phyloP scores from a whole-genome alignment of 1,140 invertebrate species.

The Zaprionus nigranus region DNA sequence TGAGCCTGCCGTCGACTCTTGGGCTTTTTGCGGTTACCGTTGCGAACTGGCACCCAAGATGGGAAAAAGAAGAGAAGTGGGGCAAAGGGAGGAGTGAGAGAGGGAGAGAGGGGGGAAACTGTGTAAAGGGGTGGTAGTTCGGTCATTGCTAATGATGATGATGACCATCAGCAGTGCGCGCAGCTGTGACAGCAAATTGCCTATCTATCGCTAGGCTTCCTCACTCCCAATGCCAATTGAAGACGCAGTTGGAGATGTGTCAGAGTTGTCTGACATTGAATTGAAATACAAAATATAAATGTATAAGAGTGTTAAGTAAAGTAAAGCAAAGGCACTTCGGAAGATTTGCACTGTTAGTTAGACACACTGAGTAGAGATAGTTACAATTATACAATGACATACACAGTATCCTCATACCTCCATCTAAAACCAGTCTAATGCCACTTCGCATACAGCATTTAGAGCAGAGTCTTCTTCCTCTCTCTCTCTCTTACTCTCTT shows the following conservation, averaged over 20 bases:
- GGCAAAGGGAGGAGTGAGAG: neutral
- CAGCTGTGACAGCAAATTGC: constrained; percentile 44
- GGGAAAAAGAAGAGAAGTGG: neutral
- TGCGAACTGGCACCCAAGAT: constrained; percentile 32
- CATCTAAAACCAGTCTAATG: too few relatives aligned
- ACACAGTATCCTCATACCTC: too few relatives aligned
- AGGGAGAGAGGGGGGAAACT: too few relatives aligned
- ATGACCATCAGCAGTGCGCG: constrained; percentile 52
- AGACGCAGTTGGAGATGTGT: neutral
- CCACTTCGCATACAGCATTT: too few relatives aligned
- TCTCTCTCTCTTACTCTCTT: neutral
- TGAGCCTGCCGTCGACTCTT: constrained; percentile 48
- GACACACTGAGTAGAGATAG: too few relatives aligned
- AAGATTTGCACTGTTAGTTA: too few relatives aligned
- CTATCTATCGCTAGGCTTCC: constrained; percentile 5
- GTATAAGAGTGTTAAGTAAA: too few relatives aligned
- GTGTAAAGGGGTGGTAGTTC: constrained; percentile 50
- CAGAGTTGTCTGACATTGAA: neutral
- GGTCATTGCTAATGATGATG: constrained; percentile 79
- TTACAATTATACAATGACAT: too few relatives aligned
- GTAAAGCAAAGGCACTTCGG: too few relatives aligned
- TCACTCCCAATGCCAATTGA: neutral
- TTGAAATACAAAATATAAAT: neutral
- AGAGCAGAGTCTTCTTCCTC: too few relatives aligned
- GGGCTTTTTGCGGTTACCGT: constrained; percentile 59